These are phyloP conservation scores for Cossypha polioptera DNA, from an alignment of 2,797 vertebrate genomes.

Conservation along the genomic window DNA sequence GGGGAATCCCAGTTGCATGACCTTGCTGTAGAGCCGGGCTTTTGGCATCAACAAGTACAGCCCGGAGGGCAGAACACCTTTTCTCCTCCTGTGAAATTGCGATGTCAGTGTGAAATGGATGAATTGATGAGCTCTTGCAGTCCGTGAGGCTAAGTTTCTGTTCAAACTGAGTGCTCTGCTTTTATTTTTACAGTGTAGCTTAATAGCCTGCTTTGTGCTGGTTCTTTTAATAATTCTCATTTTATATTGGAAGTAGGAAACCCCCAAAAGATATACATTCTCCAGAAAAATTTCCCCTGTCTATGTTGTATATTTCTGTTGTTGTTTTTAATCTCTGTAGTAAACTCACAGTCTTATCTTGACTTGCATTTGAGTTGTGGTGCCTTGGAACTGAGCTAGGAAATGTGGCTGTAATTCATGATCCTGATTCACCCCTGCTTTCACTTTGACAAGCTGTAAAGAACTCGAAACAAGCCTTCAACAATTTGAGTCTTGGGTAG, in stretches of 20 bases:
- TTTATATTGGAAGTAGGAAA: background rate
- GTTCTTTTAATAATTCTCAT: background rate
- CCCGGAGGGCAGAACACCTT: background rate
- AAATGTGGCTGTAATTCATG: background rate
- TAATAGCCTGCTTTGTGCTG: background rate
- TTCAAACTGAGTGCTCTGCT: background rate
- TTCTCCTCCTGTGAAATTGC: background rate
- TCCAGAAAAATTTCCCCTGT: background rate
- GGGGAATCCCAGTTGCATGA: background rate
- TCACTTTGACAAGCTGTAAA: background rate
- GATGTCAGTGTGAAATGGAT: background rate
- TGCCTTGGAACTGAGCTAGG: background rate
- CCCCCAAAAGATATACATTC: background rate
- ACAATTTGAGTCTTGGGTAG: background rate
- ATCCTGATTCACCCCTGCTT: background rate
- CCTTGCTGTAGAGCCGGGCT: background rate
- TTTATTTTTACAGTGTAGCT: background rate
- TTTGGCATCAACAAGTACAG: background rate
- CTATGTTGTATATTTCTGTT: background rate
- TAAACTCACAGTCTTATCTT: background rate
- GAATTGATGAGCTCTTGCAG: background rate
- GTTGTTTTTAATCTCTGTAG: background rate
- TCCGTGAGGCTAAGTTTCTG: background rate
- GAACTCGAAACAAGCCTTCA: background rate
- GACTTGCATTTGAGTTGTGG: background rate